Conservation (phyloP, 2,113 vertebrate genomes). For the Takifugu bimaculatus region DNA sequence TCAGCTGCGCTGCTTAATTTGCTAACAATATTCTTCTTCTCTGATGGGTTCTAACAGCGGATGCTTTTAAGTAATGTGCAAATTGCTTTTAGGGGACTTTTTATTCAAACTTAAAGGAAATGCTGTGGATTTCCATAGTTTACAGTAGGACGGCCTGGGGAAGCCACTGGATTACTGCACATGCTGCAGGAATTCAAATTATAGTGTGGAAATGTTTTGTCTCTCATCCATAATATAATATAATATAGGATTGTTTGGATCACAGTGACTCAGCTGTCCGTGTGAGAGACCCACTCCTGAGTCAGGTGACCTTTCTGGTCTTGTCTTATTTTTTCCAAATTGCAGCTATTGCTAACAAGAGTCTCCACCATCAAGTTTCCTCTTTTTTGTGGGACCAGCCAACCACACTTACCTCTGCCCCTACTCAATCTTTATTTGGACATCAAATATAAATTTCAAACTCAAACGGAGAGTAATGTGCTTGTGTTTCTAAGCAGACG, state of each 20-base stretch:
- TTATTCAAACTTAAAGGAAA: too few species aligned
- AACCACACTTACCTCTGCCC: too few species aligned
- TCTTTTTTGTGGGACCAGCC: conserved; percentile 5
- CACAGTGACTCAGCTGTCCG: not conserved
- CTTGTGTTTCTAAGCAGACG: conserved; percentile 16
- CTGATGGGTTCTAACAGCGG: too few species aligned
- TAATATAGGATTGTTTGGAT: not conserved
- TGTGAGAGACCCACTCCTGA: conserved; percentile 10
- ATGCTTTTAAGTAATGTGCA: too few species aligned
- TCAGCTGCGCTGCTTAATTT: too few species aligned
- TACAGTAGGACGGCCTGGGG: not conserved
- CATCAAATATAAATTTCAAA: too few species aligned
- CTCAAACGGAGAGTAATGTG: not conserved
- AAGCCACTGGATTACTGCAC: not conserved
- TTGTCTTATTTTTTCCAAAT: too few species aligned
- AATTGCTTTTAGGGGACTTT: too few species aligned
- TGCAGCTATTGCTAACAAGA: not conserved
- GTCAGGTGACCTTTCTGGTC: too few species aligned
- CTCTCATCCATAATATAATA: not conserved
- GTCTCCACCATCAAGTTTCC: not conserved
- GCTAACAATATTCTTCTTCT: too few species aligned
- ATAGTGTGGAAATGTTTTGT: not conserved
- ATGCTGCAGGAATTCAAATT: too few species aligned
- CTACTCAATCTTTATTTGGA: too few species aligned
- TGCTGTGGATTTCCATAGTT: not conserved